phyloP scores from a whole-genome alignment of 2,888 invertebrate genomes.

The Lithosia quadra region DNA sequence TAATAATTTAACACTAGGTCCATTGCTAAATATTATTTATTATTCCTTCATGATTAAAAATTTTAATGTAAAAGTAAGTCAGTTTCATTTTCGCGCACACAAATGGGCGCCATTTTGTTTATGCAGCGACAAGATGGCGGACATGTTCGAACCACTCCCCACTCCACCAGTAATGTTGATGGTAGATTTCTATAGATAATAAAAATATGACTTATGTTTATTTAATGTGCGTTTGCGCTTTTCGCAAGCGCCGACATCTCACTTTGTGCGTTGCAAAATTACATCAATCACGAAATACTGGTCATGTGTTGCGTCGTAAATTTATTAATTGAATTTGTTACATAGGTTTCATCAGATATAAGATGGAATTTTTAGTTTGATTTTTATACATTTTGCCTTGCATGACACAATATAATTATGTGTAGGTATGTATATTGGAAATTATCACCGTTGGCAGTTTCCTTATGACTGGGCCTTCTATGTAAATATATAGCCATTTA shows the following conservation, averaged over 20 bases:
- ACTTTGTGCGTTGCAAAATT: not conserved
- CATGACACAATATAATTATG: no score
- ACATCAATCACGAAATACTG: not conserved
- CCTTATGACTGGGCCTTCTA: not conserved
- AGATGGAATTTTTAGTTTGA: not conserved
- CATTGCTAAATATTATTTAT: constrained; percentile 77
- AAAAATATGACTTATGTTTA: not conserved
- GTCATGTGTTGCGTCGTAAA: not conserved
- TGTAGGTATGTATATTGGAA: no score
- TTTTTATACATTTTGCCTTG: not conserved
- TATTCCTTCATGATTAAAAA: constrained; percentile 72
- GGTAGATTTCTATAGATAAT: not conserved
- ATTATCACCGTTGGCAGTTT: not conserved
- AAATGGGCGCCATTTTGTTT: constrained; percentile 37
- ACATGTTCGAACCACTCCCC: not conserved
- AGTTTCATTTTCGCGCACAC: constrained; percentile 59
- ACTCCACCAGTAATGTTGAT: not conserved
- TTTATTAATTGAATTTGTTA: not conserved
- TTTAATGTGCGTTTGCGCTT: not conserved
- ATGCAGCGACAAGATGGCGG: not conserved
- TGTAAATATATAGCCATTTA: not conserved
- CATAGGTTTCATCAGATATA: not conserved
- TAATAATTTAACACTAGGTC: constrained; percentile 71
- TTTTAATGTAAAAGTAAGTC: constrained; percentile 63
- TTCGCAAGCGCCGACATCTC: not conserved